Conservation (phyloP, 37 sponge, comb jelly and placozoan species). For the Dysidea cf. avara region DNA sequence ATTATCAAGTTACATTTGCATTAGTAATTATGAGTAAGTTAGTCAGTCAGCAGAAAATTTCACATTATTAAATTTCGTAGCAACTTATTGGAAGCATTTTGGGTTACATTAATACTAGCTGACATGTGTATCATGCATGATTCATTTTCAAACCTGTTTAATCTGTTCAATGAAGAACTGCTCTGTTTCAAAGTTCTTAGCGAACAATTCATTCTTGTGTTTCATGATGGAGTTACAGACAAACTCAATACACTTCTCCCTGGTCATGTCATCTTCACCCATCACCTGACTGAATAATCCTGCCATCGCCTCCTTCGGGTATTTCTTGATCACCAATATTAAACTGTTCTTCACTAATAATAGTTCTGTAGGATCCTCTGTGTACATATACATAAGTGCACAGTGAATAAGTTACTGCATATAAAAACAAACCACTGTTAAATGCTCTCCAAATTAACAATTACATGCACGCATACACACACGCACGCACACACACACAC, state of each 20-base stretch:
- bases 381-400: not conserved
- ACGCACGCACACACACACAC: too few species aligned
- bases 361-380: not conserved
- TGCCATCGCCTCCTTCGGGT: constrained; percentile 20
- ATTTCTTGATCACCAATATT: not conserved
- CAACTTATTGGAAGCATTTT: too few species aligned
- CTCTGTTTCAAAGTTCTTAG: constrained; percentile 50
- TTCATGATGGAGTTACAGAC: constrained; percentile 37
- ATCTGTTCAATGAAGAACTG: constrained; percentile 34
- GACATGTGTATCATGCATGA: too few species aligned
- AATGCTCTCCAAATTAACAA: not conserved
- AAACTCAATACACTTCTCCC: constrained; percentile 60
- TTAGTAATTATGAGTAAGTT: too few species aligned
- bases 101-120: too few species aligned
- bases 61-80: too few species aligned
- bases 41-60: too few species aligned
- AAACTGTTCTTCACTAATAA: not conserved
- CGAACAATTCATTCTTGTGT: constrained; percentile 53
- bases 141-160: constrained; percentile 56
- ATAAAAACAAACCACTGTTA: not conserved
- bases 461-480: too few species aligned
- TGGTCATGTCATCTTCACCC: constrained; percentile 46
- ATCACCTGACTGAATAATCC: constrained; percentile 65
- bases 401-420: not conserved
- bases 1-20: too few species aligned